Conservation (phyloP, 2,797 vertebrate genomes). For the Halcyon leucocephala region DNA sequence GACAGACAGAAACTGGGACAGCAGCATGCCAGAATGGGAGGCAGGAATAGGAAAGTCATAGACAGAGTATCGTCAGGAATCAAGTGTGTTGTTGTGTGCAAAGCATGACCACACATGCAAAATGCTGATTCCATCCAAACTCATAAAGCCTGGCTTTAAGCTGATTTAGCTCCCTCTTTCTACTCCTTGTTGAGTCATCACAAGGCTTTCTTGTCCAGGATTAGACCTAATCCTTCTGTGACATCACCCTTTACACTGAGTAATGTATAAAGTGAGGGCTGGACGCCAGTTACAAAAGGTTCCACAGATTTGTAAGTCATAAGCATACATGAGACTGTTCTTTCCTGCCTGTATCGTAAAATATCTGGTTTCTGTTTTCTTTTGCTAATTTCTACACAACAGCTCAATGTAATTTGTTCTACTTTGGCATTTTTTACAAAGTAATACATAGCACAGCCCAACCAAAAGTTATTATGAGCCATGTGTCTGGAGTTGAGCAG, state of each 20-base stretch:
- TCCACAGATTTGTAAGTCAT: neutral
- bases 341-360: neutral
- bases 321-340: neutral
- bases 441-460: neutral
- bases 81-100: neutral
- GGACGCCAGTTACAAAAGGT: neutral
- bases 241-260: constrained; percentile 55
- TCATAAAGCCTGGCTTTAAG: constrained; percentile 72
- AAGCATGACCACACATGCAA: constrained; percentile 13
- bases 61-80: neutral
- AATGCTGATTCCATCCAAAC: constrained; percentile 83
- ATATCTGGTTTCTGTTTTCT: neutral
- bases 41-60: neutral
- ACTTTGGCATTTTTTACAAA: neutral
- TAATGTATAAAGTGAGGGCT: constrained; percentile 57
- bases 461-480: neutral
- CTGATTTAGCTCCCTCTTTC: constrained; percentile 82
- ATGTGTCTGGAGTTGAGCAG: neutral
- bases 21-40: neutral
- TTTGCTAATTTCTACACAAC: neutral
- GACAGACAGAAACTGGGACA: neutral
- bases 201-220: constrained; percentile 61
- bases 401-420: neutral
- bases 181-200: constrained; percentile 75
- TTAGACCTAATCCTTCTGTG: constrained; percentile 71